Conservation (phyloP, 2,888 invertebrate species). For the Dermolepida albohirtum region DNA sequence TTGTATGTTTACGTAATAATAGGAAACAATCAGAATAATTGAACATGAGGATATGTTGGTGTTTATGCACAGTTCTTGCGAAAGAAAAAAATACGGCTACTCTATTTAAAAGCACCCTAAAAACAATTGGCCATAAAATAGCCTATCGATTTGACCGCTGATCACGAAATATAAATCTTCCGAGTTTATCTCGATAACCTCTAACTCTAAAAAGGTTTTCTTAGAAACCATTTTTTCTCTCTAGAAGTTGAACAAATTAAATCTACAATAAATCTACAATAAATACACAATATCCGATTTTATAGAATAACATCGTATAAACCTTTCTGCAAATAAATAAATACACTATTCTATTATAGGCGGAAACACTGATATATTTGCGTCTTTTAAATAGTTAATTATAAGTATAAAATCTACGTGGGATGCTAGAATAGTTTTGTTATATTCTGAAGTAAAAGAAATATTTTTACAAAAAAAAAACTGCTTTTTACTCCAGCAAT, state of each 20-base stretch:
- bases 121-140: slow-evolving; percentile 42
- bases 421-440: too few relatives aligned
- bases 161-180: slow-evolving; percentile 48
- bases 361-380: too few relatives aligned
- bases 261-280: background rate
- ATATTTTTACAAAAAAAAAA: too few relatives aligned
- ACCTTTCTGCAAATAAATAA: background rate
- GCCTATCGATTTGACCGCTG: slow-evolving; percentile 41
- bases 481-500: too few relatives aligned
- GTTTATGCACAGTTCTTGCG: background rate
- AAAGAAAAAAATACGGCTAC: background rate
- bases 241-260: slow-evolving; percentile 7
- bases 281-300: background rate
- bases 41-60: background rate
- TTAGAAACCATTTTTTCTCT: slow-evolving; percentile 11
- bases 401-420: too few relatives aligned
- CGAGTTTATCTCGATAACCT: slow-evolving; percentile 44
- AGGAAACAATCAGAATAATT: background rate
- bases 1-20: too few relatives aligned
- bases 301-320: too few relatives aligned
- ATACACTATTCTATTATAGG: background rate
- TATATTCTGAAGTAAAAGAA: too few relatives aligned
- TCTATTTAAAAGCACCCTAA: slow-evolving; percentile 34
- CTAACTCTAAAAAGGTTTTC: slow-evolving; percentile 21
- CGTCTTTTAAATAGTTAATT: too few relatives aligned